These are phyloP conservation scores for Habropoda laboriosa DNA, from an alignment of 1,140 invertebrate genomes.

Conservation along the genomic window DNA sequence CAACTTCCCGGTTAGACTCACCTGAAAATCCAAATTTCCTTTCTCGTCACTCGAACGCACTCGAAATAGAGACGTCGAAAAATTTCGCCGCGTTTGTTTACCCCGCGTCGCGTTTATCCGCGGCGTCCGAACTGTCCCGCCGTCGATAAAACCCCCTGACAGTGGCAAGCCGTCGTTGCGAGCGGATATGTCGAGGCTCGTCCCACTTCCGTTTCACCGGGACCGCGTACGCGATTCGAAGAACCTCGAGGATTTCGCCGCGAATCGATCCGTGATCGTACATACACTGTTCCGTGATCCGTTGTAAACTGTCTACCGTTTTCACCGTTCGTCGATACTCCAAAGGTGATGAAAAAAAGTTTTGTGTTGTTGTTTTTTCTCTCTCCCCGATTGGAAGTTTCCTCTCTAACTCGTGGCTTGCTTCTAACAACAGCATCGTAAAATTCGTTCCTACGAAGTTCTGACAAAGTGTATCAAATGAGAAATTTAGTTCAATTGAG, in stretches of 20 bases:
- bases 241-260: constrained; percentile 4
- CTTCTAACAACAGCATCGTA: no score
- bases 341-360: not conserved
- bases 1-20: no score
- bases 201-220: constrained; percentile 22
- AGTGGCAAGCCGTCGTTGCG: constrained; percentile 59
- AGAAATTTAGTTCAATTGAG: no score
- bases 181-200: constrained; percentile 51
- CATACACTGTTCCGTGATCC: not conserved
- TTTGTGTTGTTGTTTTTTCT: not conserved
- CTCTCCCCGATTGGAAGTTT: no score
- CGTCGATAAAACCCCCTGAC: constrained; percentile 64
- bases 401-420: no score
- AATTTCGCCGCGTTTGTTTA: not conserved
- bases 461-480: no score
- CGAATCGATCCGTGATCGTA: constrained; percentile 24
- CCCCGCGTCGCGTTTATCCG: constrained; percentile 7
- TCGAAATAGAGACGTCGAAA: not conserved
- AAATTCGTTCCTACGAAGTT: no score
- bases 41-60: not conserved
- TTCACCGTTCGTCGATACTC: not conserved
- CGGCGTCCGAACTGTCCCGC: constrained; percentile 49
- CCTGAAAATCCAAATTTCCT: not conserved
- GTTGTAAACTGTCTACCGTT: not conserved
- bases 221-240: constrained; percentile 24